Percentiles rank a stretch among this genome's conserved stretches.
These are phyloP conservation scores for Podarcis lilfordi DNA, from an alignment of 2,797 vertebrate species.

Conservation along the genomic window DNA sequence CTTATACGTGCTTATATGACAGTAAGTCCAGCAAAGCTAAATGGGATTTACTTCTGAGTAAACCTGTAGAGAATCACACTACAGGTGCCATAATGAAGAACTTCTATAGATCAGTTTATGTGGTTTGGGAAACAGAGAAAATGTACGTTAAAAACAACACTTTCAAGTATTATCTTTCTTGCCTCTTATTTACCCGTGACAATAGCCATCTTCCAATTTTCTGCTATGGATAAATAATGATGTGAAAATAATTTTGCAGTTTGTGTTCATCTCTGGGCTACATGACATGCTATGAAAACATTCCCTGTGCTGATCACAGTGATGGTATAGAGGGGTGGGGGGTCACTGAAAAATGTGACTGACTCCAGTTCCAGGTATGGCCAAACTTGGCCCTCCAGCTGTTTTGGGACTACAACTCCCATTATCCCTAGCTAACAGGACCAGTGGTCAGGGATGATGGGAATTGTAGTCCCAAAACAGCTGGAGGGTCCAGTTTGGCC, in stretches of 20 bases:
- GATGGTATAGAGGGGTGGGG: too few species aligned
- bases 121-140: background rate
- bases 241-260: background rate
- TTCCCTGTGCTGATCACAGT: background rate
- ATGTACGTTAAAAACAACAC: background rate
- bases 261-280: background rate
- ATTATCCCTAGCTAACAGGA: too few species aligned
- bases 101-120: background rate
- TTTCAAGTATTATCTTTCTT: background rate
- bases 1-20: background rate
- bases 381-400: too few species aligned
- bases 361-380: too few species aligned
- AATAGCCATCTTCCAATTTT: background rate
- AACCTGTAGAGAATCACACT: background rate
- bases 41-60: background rate
- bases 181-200: background rate
- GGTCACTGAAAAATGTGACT: background rate
- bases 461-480: too few species aligned
- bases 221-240: background rate
- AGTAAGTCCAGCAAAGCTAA: background rate
- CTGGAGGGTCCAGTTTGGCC: too few species aligned
- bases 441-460: too few species aligned
- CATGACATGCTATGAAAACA: background rate
- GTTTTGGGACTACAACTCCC: too few species aligned
- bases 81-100: background rate